These are phyloP conservation scores for Lasioglossum baleicum DNA, from an alignment of 1,140 invertebrate genomes.

Conservation along the genomic window DNA sequence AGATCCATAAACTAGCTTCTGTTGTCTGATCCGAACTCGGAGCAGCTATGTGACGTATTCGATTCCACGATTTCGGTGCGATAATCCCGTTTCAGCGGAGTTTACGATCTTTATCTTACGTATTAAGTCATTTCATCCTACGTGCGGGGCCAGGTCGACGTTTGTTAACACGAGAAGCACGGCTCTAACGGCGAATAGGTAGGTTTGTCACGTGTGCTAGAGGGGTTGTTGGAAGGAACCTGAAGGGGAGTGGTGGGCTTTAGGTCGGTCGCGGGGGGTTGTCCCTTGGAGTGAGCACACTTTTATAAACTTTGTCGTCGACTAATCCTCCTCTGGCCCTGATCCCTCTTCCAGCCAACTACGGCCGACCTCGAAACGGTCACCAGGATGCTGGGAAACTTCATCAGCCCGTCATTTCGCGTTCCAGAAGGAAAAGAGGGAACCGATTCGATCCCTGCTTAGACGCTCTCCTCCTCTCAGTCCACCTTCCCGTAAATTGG, in stretches of 20 bases:
- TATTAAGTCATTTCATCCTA: slow-evolving; percentile 18
- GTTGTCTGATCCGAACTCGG: too few species aligned
- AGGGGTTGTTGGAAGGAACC: slow-evolving; percentile 28
- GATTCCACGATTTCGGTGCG: not conserved
- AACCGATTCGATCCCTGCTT: slow-evolving; percentile 56
- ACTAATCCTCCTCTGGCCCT: slow-evolving; percentile 72
- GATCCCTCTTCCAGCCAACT: slow-evolving; percentile 64
- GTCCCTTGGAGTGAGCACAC: slow-evolving; percentile 64
- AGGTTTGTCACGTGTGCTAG: slow-evolving; percentile 64
- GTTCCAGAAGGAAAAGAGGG: slow-evolving; percentile 57
- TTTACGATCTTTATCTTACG: not conserved
- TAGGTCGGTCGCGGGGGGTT: slow-evolving; percentile 54
- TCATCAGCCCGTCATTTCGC: slow-evolving; percentile 78
- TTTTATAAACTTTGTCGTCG: slow-evolving; percentile 78
- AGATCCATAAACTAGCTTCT: too few species aligned
- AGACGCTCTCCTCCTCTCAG: slow-evolving; percentile 59
- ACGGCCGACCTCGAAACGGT: slow-evolving; percentile 50
- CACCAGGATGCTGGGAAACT: slow-evolving; percentile 71
- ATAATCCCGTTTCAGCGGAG: not conserved
- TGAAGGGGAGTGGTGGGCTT: slow-evolving; percentile 55
- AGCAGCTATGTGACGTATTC: not conserved
- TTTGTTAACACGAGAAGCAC: slow-evolving; percentile 9
- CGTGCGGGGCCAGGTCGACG: not conserved
- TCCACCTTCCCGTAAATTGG: slow-evolving; percentile 71
- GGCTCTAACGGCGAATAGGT: slow-evolving; percentile 50